A percentile compares a stretch with the other conserved stretches of the same genome.
Evolutionary conservation across 2,797 vertebrate genomes (phyloP).

Genomic region (Hyperoplus immaculatus): DNA sequence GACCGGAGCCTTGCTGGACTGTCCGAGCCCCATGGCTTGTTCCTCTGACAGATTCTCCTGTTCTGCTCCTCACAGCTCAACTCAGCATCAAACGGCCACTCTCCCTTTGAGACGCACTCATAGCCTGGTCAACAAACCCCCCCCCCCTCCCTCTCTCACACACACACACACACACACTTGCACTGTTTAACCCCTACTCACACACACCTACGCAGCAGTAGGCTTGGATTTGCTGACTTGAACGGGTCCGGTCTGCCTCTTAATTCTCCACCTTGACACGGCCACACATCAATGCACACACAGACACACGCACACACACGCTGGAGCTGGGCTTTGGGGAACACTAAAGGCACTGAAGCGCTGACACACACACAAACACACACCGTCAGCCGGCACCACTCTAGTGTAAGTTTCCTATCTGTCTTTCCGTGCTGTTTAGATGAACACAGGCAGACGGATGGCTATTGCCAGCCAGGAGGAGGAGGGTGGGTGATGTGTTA

Average conservation of each 20-base stretch:
- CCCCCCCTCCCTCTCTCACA: slow-evolving; percentile 37
- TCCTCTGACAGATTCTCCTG: slow-evolving; percentile 57
- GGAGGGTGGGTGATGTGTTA: slow-evolving; percentile 37
- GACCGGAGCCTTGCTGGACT: slow-evolving; percentile 85
- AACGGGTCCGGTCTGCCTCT: slow-evolving; percentile 47
- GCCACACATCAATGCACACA: slow-evolving; percentile 54
- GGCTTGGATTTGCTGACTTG: slow-evolving; percentile 56
- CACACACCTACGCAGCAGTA: slow-evolving; percentile 36
- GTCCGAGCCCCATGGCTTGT: slow-evolving; percentile 86
- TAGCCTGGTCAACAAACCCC: slow-evolving; percentile 64
- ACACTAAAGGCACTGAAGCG: slow-evolving; percentile 36
- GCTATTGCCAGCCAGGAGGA: slow-evolving; percentile 38
- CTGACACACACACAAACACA: slow-evolving; percentile 41
- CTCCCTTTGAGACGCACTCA: slow-evolving; percentile 67
- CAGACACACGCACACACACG: slow-evolving; percentile 21
- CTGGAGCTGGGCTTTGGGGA: slow-evolving; percentile 35
- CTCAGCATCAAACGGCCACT: slow-evolving; percentile 67
- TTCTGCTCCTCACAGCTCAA: slow-evolving; percentile 64
- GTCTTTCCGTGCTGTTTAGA: slow-evolving; percentile 50
- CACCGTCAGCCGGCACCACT: slow-evolving; percentile 19
- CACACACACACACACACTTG: slow-evolving; percentile 28
- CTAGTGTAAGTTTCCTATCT: slow-evolving; percentile 31
- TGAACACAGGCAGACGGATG: slow-evolving; percentile 40
- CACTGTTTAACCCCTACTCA: slow-evolving; percentile 33
- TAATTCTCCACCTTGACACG: slow-evolving; percentile 58